Conservation (phyloP, 2,113 vertebrate species). For the Pelecanus crispus region DNA sequence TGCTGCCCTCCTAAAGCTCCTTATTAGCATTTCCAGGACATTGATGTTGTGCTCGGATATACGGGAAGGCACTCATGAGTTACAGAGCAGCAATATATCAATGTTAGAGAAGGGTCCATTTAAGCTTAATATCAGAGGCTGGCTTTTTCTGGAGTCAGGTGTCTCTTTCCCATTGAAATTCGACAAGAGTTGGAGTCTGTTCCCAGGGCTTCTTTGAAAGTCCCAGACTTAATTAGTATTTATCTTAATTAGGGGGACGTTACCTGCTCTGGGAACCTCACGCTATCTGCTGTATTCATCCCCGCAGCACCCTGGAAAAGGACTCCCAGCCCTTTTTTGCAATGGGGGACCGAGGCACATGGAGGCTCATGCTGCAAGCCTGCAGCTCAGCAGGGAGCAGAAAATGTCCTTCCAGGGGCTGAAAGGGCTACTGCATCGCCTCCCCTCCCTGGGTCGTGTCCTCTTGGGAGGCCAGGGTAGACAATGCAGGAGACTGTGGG, state of each 20-base stretch:
- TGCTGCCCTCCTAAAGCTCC: conserved; percentile 33
- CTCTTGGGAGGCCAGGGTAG: neutral
- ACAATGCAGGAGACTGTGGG: neutral
- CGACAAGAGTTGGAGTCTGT: conserved; percentile 46
- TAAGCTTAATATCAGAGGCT: conserved; percentile 20
- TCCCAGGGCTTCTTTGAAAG: conserved; percentile 61
- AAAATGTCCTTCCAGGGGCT: neutral
- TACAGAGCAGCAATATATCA: conserved; percentile 35
- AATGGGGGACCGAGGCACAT: neutral
- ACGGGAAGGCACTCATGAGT: conserved; percentile 29
- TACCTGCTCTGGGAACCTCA: conserved; percentile 53
- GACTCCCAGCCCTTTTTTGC: neutral
- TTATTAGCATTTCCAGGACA: conserved; percentile 63
- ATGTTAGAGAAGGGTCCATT: conserved; percentile 15
- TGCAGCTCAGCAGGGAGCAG: neutral
- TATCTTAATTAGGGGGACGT: conserved; percentile 58
- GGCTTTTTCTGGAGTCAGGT: conserved; percentile 48
- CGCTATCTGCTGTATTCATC: neutral
- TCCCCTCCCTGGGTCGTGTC: neutral
- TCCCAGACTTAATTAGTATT: conserved; percentile 66
- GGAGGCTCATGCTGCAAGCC: neutral
- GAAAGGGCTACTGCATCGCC: neutral
- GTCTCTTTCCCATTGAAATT: conserved; percentile 52
- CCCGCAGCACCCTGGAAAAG: conserved; percentile 8
- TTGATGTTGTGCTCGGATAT: neutral